Evolutionary conservation across 2,113 vertebrate genomes (phyloP).

Genomic region (Peromyscus maniculatus): DNA sequence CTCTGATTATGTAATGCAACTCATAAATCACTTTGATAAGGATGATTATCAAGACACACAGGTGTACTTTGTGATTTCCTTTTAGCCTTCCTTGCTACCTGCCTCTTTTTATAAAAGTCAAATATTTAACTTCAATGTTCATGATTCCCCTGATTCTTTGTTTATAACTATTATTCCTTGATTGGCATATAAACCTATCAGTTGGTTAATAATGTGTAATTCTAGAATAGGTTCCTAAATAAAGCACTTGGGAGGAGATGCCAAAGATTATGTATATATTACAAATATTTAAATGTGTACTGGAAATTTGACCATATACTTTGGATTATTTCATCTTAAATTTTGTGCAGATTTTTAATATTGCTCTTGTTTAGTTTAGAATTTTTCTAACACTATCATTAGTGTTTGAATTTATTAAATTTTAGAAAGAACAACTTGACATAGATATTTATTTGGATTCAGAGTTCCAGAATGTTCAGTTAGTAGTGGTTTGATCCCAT

Average conservation of each 20-base stretch:
- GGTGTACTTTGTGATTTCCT: no score
- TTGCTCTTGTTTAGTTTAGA: neutral
- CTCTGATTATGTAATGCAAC: no score
- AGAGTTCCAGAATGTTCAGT: neutral
- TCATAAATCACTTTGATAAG: no score
- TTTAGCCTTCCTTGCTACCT: no score
- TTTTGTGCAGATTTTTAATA: neutral
- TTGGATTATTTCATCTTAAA: neutral
- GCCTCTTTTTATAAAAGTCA: neutral
- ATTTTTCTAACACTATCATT: neutral
- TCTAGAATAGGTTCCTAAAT: neutral
- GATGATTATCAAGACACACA: no score
- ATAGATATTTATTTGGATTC: neutral
- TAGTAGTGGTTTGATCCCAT: neutral
- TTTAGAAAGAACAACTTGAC: neutral
- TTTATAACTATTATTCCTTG: neutral
- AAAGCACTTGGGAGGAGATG: neutral
- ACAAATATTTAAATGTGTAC: neutral
- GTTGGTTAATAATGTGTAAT: neutral
- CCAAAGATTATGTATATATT: neutral
- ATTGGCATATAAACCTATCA: fast-evolving
- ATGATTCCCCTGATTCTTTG: neutral
- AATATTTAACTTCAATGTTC: neutral
- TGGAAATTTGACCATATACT: neutral
- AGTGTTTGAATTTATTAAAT: neutral